Conservation (phyloP, 2,113 vertebrate species). For the Grus americana region DNA sequence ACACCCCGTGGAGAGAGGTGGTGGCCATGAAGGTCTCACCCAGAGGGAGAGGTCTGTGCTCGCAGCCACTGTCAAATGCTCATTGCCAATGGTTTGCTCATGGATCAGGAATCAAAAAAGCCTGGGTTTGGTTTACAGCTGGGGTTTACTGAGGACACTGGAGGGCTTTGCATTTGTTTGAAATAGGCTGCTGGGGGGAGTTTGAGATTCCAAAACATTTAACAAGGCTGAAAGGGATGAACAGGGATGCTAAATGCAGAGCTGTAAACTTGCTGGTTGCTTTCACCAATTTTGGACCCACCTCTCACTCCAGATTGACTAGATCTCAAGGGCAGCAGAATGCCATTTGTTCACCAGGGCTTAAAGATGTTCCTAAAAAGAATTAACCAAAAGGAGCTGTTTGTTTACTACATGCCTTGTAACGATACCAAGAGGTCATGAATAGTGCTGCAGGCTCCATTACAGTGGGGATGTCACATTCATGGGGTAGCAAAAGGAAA, state of each 20-base stretch:
- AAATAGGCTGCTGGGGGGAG: background rate
- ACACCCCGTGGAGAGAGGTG: background rate
- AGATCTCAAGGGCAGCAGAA: background rate
- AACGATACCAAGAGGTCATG: background rate
- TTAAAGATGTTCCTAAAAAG: background rate
- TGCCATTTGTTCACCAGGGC: background rate
- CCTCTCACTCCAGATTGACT: background rate
- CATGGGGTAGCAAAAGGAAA: background rate
- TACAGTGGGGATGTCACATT: background rate
- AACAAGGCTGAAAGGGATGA: background rate
- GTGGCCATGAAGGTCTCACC: background rate
- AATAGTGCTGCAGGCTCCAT: background rate
- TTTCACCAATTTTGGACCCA: background rate
- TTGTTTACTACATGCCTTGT: background rate
- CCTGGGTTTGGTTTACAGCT: conserved; percentile 26
- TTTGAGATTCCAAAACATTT: conserved; percentile 38
- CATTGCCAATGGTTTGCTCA: conserved; percentile 5
- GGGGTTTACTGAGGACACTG: conserved; percentile 13
- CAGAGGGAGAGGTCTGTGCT: background rate
- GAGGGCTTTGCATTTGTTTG: conserved; percentile 18
- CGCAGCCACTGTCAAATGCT: accelerated
- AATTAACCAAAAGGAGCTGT: background rate
- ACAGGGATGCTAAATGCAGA: conserved; percentile 33
- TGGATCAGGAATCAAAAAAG: background rate
- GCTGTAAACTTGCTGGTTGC: background rate